Evolutionary conservation across 2,797 vertebrate genomes (phyloP), one percentile per base, ranked within the genome.

Genomic region (Coregonus sp.): DNA sequence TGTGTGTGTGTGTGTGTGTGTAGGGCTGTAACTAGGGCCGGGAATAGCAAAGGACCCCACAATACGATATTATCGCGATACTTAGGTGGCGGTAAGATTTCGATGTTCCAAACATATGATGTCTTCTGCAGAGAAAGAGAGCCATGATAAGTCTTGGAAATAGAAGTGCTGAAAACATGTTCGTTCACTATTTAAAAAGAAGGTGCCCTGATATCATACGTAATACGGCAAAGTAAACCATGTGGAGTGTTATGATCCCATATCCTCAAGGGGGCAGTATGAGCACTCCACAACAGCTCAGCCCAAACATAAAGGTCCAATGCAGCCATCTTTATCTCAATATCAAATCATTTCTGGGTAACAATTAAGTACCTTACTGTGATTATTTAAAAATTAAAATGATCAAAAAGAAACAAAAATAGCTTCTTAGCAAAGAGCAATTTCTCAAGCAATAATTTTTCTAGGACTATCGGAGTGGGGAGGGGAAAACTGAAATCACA

Each of bases 181-280:
- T 59, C 18, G n/a, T 7, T 6, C 52, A 56, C 16, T 56, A 18
- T 56, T 16, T 16, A 56, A 56, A n/a, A 59, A 7, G n/a, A 59
- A n/a, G 56, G 54, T 47, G 2, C 7, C 59, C 12, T 50, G 15
- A 66, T 16, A 33, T 47, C 2, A n/a, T 35, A 31, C 65, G 14
- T 35, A 33, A 16, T 5, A 67, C 40, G 25, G 25, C 20, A 16
- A 37, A 35, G 14, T 18, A 35, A 40, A 37, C 35, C 67, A 18
- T 6, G 3, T 25, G 11, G 4, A 51, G 56, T 14, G 16, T 63
- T 73, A 63, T 25, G 51, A 37, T 73, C 18, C 72, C 16, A 35
- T 73, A 9, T 73, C 35, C 72, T 73, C 72, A 40, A 63, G 72
- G 56, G 33, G 72, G 72, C 72, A 63, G 72, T 12, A 73, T 56